phyloP scores from a whole-genome alignment of 2,797 vertebrate species.

The Gambusia yucatana region DNA sequence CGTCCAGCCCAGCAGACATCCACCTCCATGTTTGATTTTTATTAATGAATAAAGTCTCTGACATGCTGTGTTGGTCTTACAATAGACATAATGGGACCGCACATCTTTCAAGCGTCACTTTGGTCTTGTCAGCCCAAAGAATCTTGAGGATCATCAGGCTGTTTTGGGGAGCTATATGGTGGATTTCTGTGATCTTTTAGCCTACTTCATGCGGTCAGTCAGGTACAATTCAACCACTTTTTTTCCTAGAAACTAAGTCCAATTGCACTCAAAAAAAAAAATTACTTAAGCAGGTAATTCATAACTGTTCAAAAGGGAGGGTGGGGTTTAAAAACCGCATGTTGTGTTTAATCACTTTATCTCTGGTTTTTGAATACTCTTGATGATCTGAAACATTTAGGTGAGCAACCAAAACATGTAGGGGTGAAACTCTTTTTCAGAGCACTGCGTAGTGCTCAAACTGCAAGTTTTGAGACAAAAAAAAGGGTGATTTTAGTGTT shows the following conservation, averaged over 20 bases:
- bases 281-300: background rate
- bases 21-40: background rate
- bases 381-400: background rate
- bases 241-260: background rate
- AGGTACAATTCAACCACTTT: background rate
- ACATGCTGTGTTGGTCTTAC: background rate
- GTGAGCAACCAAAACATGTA: background rate
- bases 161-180: background rate
- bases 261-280: background rate
- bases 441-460: background rate
- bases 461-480: constrained; percentile 18
- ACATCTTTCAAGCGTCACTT: background rate
- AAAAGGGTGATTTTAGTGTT: constrained; percentile 14
- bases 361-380: background rate
- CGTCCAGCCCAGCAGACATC: background rate
- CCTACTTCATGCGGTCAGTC: background rate
- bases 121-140: background rate
- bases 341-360: background rate
- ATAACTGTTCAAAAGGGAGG: background rate
- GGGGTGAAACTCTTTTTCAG: background rate
- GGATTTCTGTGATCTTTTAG: background rate
- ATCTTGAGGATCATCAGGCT: background rate
- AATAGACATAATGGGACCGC: background rate
- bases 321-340: background rate
- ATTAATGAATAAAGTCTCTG: background rate